Evolutionary conservation across 2,113 vertebrate species (phyloP), one percentile per base, ranked within the genome.

Genomic region (Scytalopus superciliaris): DNA sequence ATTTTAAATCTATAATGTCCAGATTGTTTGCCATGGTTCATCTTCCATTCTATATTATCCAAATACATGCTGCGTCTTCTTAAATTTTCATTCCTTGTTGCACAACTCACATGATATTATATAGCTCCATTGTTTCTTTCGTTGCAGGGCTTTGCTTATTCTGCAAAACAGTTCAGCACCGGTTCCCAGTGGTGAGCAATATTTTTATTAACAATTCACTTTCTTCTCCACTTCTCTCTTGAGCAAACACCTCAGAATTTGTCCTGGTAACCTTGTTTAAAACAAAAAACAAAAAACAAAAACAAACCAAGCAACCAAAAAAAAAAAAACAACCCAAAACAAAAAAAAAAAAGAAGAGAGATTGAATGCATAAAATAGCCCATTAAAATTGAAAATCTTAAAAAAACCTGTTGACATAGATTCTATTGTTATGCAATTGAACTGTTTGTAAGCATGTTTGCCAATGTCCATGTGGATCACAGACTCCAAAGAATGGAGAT

Each of bases 401-500:
- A 4, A 56, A 84, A 90, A 42, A 89, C 45, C 12, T 30, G 0
- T 39, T 90, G 21, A 37, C 23, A 56, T 35, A 9, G 45, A 59
- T 84, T 72, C 21, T 63, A 28, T 22, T 63, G 31, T 30, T 76
- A 76, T 19, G 68, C 0, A 5, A 11, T 7, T 79, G 39, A 42
- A 70, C 8, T 16, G 15, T 49, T 84, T 84, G 28, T 42, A 69
- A 60, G 8, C 21, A 70, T 35, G 9, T 79, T 78, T 89, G 4
- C 7, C 14, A 80, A 59, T 17, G 39, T 19, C 16, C 6, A 6
- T 31, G 25, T 63, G 63, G 15, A 53, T 59, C 21, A 25, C 1
- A 0, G 6, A 45, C 8, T 76, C 13, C 10, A n/a, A 13, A 40
- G 28, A 86, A 40, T 10, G 2, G 3, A n/a, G n/a, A n/a, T n/a